Evolutionary conservation across 2,797 vertebrate species (phyloP), one percentile per base, ranked within the genome.

Genomic region (Myotis vivesi): DNA sequence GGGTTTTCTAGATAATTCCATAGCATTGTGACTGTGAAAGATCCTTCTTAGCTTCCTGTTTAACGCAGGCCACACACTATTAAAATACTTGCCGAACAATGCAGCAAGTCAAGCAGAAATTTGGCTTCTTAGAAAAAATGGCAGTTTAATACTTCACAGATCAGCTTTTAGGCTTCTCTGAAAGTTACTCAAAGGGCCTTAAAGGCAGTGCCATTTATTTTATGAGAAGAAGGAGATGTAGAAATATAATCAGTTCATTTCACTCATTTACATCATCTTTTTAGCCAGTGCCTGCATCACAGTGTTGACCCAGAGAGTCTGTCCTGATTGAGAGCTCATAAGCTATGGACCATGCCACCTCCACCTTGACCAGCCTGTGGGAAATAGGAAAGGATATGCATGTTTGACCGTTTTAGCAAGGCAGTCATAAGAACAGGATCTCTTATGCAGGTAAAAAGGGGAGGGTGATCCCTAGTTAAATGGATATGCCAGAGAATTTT

Each of bases 101-200:
- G 9, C 81, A 75, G 36, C 46, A 23, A 82, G 46, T 87, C 53
- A 49, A 83, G 53, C 79, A 92, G 68, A 76, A 83, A 76, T 55
- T 71, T 92, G 55, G 8, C n/a, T 87, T 92, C 53, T n/a, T 38
- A 20, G 76, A 46, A 94, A 94, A 86, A 86, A 79, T 91, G 25
- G n/a, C 13, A 44, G 38, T 64, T 68, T 76, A 84, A 71, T 64
- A 23, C 20, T 16, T 91, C 59, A 79, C 13, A 62, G 72, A 68
- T 55, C 33, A 66, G 23, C 30, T 83, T 90, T 77, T 75, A 75
- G 3, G 81, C 30, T 30, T 86, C 53, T 68, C 36, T 23, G 19
- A 17, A 92, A 87, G 38, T 20, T 55, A 28, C 11, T 41, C 9
- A 1, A 72, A 73, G 38, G 23, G 62, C 25, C n/a, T 82, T 62